These are phyloP conservation scores for Tangara arthus DNA, from an alignment of 2,797 vertebrate genomes.

Conservation along the genomic window DNA sequence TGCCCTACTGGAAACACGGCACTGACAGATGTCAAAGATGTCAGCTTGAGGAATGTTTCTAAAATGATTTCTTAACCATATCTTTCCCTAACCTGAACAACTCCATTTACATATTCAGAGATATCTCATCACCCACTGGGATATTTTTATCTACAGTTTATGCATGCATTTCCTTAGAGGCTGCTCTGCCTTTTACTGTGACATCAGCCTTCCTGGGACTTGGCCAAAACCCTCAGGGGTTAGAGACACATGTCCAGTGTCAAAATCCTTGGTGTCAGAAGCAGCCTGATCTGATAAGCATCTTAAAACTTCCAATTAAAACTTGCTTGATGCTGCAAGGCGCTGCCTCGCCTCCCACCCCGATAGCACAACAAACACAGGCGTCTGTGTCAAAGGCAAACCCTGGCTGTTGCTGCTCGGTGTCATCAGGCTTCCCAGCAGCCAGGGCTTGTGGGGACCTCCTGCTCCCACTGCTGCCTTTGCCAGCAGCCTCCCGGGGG, in stretches of 20 bases:
- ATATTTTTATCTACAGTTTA: background rate
- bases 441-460: fast-evolving
- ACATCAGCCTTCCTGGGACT: background rate
- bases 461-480: background rate
- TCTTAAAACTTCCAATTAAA: background rate
- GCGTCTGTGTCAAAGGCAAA: background rate
- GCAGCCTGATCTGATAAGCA: background rate
- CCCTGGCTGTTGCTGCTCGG: background rate
- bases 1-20: background rate
- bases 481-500: background rate
- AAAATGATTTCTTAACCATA: background rate
- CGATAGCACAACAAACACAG: background rate
- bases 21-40: background rate
- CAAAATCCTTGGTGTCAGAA: background rate
- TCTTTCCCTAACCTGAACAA: background rate
- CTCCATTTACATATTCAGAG: background rate
- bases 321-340: background rate
- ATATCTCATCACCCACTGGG: background rate
- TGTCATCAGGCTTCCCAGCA: background rate
- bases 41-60: background rate
- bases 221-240: background rate
- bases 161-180: background rate
- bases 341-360: background rate
- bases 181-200: background rate
- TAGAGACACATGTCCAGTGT: background rate